Conservation (phyloP, 2,888 invertebrate species). For the Siphlonurus alternatus region DNA sequence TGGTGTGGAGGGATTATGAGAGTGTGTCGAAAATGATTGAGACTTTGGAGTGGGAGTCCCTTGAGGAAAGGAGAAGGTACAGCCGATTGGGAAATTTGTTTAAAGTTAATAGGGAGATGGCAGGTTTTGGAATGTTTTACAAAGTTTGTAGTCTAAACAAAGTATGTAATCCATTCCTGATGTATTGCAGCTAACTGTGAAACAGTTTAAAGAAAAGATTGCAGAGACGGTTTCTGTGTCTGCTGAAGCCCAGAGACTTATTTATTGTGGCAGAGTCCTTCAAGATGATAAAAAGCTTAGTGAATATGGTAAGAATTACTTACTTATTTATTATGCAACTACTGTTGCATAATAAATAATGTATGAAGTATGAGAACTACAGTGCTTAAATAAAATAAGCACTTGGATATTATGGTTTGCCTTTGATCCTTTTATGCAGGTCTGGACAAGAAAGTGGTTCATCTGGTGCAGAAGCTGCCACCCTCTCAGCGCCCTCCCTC, state of each 20-base stretch:
- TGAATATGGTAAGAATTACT: slow-evolving; percentile 52
- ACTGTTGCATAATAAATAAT: background rate
- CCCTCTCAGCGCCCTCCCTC: slow-evolving; percentile 28
- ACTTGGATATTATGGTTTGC: background rate
- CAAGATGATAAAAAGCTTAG: slow-evolving; percentile 71
- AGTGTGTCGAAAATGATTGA: too few species aligned
- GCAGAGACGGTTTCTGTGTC: slow-evolving; percentile 61
- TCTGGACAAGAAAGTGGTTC: slow-evolving; percentile 81
- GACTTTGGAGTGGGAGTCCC: too few species aligned
- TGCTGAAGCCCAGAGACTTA: slow-evolving; percentile 70
- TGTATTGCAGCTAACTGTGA: slow-evolving; percentile 51
- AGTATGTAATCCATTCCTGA: slow-evolving; percentile 4
- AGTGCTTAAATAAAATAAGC: too few species aligned
- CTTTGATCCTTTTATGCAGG: slow-evolving; percentile 42
- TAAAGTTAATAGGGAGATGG: too few species aligned
- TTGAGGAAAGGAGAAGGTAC: too few species aligned
- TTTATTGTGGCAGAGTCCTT: slow-evolving; percentile 86
- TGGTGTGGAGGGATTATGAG: too few species aligned
- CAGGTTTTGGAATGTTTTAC: too few species aligned
- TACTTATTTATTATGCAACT: slow-evolving; percentile 8
- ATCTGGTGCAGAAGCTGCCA: slow-evolving; percentile 77
- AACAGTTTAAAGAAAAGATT: slow-evolving; percentile 64
- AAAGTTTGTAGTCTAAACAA: too few species aligned
- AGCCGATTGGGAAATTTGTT: too few species aligned
- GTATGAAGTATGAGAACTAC: too few species aligned